Conservation (phyloP, 2,888 invertebrate species). For the Melinaea menophilus region DNA sequence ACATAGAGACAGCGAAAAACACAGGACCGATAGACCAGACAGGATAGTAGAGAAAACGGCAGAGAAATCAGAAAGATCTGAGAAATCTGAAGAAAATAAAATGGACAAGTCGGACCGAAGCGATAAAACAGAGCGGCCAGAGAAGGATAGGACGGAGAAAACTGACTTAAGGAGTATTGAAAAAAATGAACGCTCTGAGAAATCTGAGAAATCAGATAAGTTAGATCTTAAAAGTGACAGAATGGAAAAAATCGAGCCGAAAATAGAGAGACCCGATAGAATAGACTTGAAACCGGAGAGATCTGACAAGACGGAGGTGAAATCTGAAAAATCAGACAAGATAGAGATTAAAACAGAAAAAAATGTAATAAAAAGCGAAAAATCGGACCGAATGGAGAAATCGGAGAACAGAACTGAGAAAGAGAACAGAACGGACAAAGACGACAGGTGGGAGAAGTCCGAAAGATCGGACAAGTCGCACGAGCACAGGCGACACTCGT, state of each 20-base stretch:
- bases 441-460: conserved; percentile 29
- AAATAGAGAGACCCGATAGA: conserved; percentile 19
- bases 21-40: conserved; percentile 28
- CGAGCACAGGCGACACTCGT: conserved; percentile 60
- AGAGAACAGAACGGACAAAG: conserved; percentile 27
- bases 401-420: conserved; percentile 27
- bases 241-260: conserved; percentile 12
- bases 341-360: conserved; percentile 27
- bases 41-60: conserved; percentile 29
- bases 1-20: conserved; percentile 46
- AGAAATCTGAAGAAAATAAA: conserved; percentile 29
- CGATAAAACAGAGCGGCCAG: conserved; percentile 12
- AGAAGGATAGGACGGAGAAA: conserved; percentile 22
- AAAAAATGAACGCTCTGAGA: conserved; percentile 22
- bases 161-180: conserved; percentile 14
- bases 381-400: conserved; percentile 22
- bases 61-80: conserved; percentile 30
- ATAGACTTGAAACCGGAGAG: conserved; percentile 37
- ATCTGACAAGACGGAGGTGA: conserved; percentile 25
- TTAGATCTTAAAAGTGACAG: conserved; percentile 7
- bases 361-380: conserved; percentile 24
- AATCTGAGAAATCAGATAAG: conserved; percentile 14
- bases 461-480: conserved; percentile 41
- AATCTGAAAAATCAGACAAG: conserved; percentile 28
- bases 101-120: conserved; percentile 24